These are phyloP conservation scores for Rotaria magnacalcarata DNA, from an alignment of 2,888 invertebrate species.

Conservation along the genomic window DNA sequence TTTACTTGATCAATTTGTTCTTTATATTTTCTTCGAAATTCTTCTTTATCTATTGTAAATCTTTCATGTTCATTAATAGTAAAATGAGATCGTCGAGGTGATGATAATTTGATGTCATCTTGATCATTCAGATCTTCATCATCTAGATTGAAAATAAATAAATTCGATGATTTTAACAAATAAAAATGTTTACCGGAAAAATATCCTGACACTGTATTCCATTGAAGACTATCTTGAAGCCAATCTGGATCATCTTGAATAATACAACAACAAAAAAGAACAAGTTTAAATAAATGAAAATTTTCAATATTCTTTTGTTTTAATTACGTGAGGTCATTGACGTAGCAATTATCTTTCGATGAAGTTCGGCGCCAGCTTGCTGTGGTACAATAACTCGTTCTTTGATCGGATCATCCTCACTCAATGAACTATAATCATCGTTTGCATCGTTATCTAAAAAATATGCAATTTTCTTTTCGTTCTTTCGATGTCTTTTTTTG, in stretches of 20 bases:
- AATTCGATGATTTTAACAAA: neutral
- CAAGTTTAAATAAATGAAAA: too few relatives aligned
- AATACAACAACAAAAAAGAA: neutral
- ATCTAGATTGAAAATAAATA: neutral
- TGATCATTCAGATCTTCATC: constrained; percentile 11
- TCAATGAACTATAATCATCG: neutral
- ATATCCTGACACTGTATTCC: neutral
- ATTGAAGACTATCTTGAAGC: neutral
- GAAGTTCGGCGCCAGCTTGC: neutral
- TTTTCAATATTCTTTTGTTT: neutral
- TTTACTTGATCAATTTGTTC: neutral
- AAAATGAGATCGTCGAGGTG: neutral
- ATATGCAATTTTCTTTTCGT: neutral
- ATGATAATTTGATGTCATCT: constrained; percentile 6
- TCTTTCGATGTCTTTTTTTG: neutral
- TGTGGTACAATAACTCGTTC: neutral
- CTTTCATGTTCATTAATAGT: neutral
- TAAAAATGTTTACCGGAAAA: neutral
- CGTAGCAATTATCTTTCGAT: constrained; percentile 2
- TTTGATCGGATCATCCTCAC: neutral
- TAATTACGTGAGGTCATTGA: neutral
- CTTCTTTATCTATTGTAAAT: constrained; percentile 5
- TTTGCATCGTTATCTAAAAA: neutral
- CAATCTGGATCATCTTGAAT: neutral
- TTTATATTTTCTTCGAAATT: neutral